Evolutionary conservation across 2,797 vertebrate genomes (phyloP), one percentile per base, ranked within the genome.

Genomic region (Peromyscus aztecus): DNA sequence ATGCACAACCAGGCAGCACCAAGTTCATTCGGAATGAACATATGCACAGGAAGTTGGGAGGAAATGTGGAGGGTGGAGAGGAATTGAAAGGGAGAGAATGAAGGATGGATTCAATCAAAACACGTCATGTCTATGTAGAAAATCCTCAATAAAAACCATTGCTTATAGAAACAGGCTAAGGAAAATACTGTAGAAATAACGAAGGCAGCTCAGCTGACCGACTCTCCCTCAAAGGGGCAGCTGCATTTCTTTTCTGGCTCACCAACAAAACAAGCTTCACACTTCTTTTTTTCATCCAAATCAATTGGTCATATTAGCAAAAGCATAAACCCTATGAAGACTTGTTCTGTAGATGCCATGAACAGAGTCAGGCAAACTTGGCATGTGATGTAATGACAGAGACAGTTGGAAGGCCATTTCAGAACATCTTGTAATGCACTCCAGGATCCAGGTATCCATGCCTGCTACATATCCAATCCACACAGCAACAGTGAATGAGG

Each of bases 141-240:
- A 81, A n/a, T 2, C 34, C n/a, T 27, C 55, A 59, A 61, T 61
- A 43, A 29, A 61, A 83, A 61, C 16, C 14, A 40, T 4, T 13
- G 4, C 16, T 37, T 29, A 9, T 19, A 91, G 78, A 97, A 97
- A 84, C n/a, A 76, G 75, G 46, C 71, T 86, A 89, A 94, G 65
- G 9, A 84, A 73, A 91, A 89, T 43, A 92, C 59, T 87, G 82
- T 81, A 61, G 27, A 94, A 91, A 82, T 14, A 46, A 76, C 49
- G 90, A 77, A 90, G 82, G 75, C 37, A 43, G 81, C 37, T 96
- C 63, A 90, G 34, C 14, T 46, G 83, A 49, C 21, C 46, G 86
- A 27, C 3, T 40, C 31, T 95, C 46, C 52, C 76, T 84, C 57
- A 57, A 87, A 95, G n/a, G 73, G n/a, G 78, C 59, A 69, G 34